phyloP scores from a whole-genome alignment of 2,797 vertebrate genomes.

The Enteromius thamalakanensis region DNA sequence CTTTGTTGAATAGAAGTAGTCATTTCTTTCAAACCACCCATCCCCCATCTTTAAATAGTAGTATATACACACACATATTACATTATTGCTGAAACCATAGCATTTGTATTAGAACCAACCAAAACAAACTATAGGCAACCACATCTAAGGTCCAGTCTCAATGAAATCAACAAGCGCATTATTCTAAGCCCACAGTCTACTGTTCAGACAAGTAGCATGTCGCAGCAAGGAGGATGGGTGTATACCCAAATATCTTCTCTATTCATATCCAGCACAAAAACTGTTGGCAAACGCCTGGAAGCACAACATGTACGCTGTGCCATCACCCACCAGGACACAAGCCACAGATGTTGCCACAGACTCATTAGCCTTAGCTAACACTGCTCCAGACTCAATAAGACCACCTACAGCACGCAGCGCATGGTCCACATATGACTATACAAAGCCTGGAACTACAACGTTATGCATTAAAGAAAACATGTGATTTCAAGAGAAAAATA shows the following conservation, averaged over 20 bases:
- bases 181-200: background rate
- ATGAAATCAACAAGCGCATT: background rate
- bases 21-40: background rate
- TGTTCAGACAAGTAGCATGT: slow-evolving; percentile 1
- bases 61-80: background rate
- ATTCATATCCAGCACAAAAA: background rate
- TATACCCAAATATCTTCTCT: slow-evolving; percentile 17
- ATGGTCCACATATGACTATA: background rate
- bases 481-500: background rate
- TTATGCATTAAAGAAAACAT: no score
- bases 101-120: background rate
- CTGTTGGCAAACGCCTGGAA: background rate
- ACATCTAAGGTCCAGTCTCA: background rate
- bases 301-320: background rate
- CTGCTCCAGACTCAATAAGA: slow-evolving; percentile 34
- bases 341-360: slow-evolving; percentile 5
- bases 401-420: slow-evolving; percentile 6
- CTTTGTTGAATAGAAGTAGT: background rate
- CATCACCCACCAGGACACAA: slow-evolving; percentile 20
- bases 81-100: background rate
- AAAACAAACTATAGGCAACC: background rate
- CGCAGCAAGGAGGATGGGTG: slow-evolving; percentile 10
- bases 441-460: slow-evolving; percentile 2
- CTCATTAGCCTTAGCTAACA: background rate
- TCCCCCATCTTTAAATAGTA: background rate